Evolutionary conservation across 2,888 invertebrate species (phyloP).

Genomic region (Epiblema foenella): DNA sequence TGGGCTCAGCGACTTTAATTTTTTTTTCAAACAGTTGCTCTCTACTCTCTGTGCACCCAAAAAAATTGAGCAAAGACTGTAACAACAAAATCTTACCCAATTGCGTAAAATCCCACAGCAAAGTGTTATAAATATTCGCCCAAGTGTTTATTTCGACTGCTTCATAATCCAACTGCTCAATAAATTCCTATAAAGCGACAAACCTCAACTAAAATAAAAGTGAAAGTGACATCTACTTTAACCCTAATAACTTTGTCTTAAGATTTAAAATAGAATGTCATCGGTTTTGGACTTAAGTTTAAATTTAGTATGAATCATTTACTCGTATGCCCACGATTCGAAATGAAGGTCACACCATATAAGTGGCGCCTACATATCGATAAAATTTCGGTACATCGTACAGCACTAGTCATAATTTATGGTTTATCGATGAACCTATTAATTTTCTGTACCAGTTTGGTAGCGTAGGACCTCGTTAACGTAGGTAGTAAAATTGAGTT

Average conservation of each 20-base stretch:
- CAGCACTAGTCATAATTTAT: slow-evolving; percentile 35
- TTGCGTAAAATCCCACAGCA: neutral
- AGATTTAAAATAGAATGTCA: slow-evolving; percentile 6
- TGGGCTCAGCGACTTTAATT: too few relatives aligned
- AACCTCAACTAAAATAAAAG: neutral
- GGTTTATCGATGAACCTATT: slow-evolving; percentile 13
- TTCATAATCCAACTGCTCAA: neutral
- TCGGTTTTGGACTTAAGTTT: slow-evolving; percentile 3
- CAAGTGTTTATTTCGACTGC: slow-evolving; percentile 1
- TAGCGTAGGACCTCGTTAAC: neutral
- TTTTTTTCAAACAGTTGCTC: too few relatives aligned
- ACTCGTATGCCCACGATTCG: slow-evolving; percentile 26
- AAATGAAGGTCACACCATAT: slow-evolving; percentile 28
- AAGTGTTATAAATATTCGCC: neutral
- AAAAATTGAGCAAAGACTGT: neutral
- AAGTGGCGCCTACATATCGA: slow-evolving; percentile 39
- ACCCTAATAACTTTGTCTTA: neutral
- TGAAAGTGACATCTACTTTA: slow-evolving; percentile 9
- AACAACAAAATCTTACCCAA: neutral
- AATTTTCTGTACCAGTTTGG: slow-evolving; percentile 14
- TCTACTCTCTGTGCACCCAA: too few relatives aligned
- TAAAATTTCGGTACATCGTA: slow-evolving; percentile 22
- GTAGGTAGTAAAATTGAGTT: neutral
- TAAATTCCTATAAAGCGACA: slow-evolving; percentile 3
- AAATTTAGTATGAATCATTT: slow-evolving; percentile 8